phyloP scores from a whole-genome alignment of 2,113 vertebrate genomes.

The Lycaon pictus region DNA sequence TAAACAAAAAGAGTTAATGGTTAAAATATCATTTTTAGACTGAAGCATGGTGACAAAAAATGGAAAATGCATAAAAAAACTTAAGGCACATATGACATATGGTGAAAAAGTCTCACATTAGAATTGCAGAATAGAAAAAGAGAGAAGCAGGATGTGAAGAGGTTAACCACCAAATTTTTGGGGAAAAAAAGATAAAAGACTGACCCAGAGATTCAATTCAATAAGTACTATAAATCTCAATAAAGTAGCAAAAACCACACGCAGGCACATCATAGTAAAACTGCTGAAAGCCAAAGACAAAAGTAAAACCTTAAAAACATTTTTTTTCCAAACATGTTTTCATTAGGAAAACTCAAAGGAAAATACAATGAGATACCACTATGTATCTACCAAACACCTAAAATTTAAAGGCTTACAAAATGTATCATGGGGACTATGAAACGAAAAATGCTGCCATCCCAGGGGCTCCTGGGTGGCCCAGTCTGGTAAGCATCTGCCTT shows the following conservation, averaged over 20 bases:
- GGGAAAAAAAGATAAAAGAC: neutral
- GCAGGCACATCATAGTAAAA: neutral
- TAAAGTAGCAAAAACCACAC: neutral
- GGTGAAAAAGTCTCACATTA: neutral
- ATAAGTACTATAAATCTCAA: neutral
- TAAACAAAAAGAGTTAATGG: neutral
- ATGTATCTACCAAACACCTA: neutral
- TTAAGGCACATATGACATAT: neutral
- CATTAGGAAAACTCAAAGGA: neutral
- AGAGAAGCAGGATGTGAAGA: neutral
- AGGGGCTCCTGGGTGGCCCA: no score
- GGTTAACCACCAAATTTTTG: neutral
- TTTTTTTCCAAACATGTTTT: neutral
- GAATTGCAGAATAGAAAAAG: neutral
- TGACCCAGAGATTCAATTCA: neutral
- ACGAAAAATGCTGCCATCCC: neutral
- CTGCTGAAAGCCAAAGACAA: neutral
- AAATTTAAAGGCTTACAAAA: neutral
- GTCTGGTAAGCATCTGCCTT: no score
- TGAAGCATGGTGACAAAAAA: neutral
- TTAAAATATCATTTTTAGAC: neutral
- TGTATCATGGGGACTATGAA: neutral
- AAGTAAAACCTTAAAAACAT: neutral
- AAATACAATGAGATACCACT: neutral
- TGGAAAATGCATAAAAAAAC: neutral